Evolutionary conservation across 2,113 vertebrate species (phyloP).

Genomic region (Alaudala cheleensis): DNA sequence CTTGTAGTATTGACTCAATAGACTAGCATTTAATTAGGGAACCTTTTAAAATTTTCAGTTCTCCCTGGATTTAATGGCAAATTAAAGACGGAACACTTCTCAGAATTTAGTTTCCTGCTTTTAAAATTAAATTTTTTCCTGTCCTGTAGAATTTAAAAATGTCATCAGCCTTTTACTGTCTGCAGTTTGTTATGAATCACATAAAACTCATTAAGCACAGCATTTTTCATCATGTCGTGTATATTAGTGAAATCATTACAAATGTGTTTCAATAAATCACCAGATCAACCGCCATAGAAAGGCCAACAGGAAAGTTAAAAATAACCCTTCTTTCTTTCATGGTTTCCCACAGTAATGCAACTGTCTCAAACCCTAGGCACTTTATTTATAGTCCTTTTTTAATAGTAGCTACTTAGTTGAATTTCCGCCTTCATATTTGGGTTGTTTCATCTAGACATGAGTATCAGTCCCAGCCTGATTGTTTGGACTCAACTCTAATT

Average conservation of each 20-base stretch:
- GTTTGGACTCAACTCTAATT: conserved; percentile 42
- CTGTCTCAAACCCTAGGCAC: background rate
- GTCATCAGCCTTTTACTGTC: background rate
- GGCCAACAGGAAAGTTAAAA: conserved; percentile 20
- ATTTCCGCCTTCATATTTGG: conserved; percentile 35
- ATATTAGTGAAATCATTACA: conserved; percentile 21
- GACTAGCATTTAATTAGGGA: background rate
- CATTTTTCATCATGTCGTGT: conserved; percentile 1
- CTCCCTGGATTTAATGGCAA: background rate
- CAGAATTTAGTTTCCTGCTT: conserved; percentile 22
- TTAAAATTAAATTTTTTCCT: background rate
- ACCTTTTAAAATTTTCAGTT: background rate
- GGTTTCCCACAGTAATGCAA: conserved; percentile 39
- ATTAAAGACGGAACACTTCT: background rate
- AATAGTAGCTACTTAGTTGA: conserved; percentile 53
- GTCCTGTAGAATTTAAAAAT: background rate
- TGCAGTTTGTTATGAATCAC: background rate
- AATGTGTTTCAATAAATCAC: conserved; percentile 32
- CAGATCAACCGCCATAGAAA: background rate
- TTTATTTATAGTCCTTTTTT: conserved; percentile 45
- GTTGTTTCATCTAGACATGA: conserved; percentile 41
- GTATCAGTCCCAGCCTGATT: conserved; percentile 15
- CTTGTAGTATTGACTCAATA: background rate
- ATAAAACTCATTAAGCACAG: background rate
- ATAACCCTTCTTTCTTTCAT: conserved; percentile 6